These are phyloP conservation scores for Falcunculus frontatus DNA, from an alignment of 2,113 vertebrate species.

Conservation along the genomic window DNA sequence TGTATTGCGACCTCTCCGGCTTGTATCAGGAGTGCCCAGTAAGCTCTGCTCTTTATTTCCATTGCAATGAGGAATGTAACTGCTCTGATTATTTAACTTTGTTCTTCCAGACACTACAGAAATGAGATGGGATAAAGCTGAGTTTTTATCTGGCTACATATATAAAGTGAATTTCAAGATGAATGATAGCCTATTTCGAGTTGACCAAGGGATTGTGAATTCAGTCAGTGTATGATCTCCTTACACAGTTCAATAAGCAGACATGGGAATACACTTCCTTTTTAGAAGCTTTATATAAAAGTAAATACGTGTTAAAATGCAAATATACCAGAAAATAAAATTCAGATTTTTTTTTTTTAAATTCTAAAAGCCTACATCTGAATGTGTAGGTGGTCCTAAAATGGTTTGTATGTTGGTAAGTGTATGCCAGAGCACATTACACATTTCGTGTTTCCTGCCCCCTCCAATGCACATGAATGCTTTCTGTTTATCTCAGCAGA, in stretches of 20 bases:
- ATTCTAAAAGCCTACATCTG: neutral
- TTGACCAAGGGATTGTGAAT: neutral
- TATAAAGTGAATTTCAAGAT: neutral
- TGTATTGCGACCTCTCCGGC: slow-evolving; percentile 95
- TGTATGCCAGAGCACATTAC: neutral
- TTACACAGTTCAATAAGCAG: neutral
- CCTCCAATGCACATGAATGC: slow-evolving; percentile 2
- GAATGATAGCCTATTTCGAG: neutral
- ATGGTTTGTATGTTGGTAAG: neutral
- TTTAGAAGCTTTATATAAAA: neutral
- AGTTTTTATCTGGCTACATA: neutral
- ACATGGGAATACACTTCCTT: neutral
- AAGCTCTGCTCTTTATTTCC: slow-evolving; percentile 69
- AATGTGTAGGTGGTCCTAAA: slow-evolving; percentile 17
- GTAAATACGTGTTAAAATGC: neutral
- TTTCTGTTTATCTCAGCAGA: slow-evolving; percentile 6
- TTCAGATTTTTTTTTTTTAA: neutral
- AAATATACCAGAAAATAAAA: neutral
- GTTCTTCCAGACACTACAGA: neutral
- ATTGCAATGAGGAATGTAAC: neutral
- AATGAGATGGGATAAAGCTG: neutral
- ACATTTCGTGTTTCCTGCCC: neutral
- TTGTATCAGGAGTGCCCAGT: slow-evolving; percentile 99
- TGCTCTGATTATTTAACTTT: neutral
- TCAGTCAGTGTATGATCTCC: neutral